Conservation (phyloP, 2,888 invertebrate genomes). For the Xestia rhomboidea region DNA sequence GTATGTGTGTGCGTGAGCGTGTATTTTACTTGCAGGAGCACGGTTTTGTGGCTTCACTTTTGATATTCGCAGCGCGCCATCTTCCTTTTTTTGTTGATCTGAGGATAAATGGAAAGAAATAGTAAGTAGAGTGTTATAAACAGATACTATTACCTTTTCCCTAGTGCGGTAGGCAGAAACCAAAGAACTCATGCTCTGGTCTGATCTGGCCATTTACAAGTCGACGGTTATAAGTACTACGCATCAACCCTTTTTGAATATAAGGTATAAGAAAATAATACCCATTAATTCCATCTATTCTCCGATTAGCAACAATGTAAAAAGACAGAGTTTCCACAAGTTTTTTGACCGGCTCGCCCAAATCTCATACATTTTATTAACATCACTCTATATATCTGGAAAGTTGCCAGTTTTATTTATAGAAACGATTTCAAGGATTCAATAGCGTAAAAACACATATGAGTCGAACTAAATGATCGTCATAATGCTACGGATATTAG, state of each 20-base stretch:
- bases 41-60: too few relatives aligned
- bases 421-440: constrained; percentile 77
- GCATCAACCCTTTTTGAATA: background rate
- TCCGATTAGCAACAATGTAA: constrained; percentile 22
- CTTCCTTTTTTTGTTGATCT: too few relatives aligned
- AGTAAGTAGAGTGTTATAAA: too few relatives aligned
- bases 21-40: too few relatives aligned
- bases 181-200: background rate
- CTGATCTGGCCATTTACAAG: background rate
- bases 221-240: background rate
- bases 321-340: constrained; percentile 60
- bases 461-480: constrained; percentile 57
- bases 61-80: too few relatives aligned
- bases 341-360: constrained; percentile 72
- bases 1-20: too few relatives aligned
- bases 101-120: too few relatives aligned
- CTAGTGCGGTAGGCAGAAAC: background rate
- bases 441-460: constrained; percentile 71
- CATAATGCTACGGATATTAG: constrained; percentile 45
- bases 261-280: background rate
- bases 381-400: constrained; percentile 73
- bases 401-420: constrained; percentile 74
- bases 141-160: too few relatives aligned
- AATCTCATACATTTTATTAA: constrained; percentile 77
- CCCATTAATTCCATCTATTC: background rate